Evolutionary conservation across 2,113 vertebrate species (phyloP), one percentile per base, ranked within the genome.

Genomic region (Callaeas wilsoni): DNA sequence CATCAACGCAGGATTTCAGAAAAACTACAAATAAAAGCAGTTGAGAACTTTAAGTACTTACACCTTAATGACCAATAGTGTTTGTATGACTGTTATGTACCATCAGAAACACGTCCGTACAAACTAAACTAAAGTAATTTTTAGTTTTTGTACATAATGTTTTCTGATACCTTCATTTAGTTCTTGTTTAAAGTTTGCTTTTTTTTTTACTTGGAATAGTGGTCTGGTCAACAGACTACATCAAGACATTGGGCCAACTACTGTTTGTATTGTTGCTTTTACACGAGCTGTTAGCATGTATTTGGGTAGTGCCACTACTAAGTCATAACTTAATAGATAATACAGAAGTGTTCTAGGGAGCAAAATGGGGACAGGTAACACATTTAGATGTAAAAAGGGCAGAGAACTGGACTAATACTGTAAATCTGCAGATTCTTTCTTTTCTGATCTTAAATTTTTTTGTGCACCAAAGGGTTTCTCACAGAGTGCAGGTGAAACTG

Each of bases 361-460:
- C 4, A 64, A 76, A 64, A 89, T 17, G 9, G 15, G 30, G n/a
- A 25, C 7, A 62, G 29, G 16, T 87, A 47, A 10, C 17, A 49
- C 17, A 8, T 29, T 78, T 64, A 16, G 4, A 13, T 32, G 16
- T 53, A 75, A 47, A 55, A n/a, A 5, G 20, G 32, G 2, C 5
- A 4, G 3, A 20, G 33, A 81, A 42, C 33, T 63, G 42, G 42
- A 79, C 18, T 70, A 35, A 17, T 56, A 17, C 2, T 53, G 26
- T 81, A 74, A 70, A 50, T 42, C 27, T 70, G 5, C 6, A 70
- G 41, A 27, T 50, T 46, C 37, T 13, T 88, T 84, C 7, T 73
- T 57, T 77, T 56, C n/a, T 3, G 2, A 4, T 59, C 21, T 37
- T 52, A 16, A 0, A 1, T 0, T 1, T 29, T 83, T 75, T 55